Conservation (phyloP, 2,113 vertebrate genomes). For the Pyrgilauda ruficollis region DNA sequence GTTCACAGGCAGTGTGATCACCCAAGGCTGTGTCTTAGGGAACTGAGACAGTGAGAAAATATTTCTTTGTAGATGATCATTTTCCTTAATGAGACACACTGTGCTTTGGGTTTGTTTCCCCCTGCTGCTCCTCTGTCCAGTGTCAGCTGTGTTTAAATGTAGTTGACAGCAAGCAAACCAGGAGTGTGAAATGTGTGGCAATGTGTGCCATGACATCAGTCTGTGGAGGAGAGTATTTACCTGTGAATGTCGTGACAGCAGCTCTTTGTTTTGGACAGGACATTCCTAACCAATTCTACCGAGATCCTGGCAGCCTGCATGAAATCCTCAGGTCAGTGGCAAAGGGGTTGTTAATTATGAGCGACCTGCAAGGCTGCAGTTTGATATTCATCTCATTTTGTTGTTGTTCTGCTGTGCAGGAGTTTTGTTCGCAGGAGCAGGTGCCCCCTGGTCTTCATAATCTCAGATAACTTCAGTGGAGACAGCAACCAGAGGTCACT, state of each 20-base stretch:
- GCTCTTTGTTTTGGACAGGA: slow-evolving; percentile 77
- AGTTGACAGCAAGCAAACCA: not conserved
- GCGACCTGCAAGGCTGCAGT: not conserved
- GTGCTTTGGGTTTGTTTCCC: accelerated
- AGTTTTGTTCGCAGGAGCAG: slow-evolving; percentile 78
- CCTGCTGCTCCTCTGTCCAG: not conserved
- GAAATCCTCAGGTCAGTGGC: slow-evolving; percentile 86
- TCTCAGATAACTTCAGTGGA: slow-evolving; percentile 88
- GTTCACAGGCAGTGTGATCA: not conserved
- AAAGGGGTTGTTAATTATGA: not conserved
- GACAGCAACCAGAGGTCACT: slow-evolving; percentile 83
- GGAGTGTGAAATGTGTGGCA: not conserved
- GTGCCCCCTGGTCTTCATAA: slow-evolving; percentile 87
- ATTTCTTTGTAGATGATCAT: accelerated
- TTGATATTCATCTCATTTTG: not conserved
- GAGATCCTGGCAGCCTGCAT: slow-evolving; percentile 84
- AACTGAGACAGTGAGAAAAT: not conserved
- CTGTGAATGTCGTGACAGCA: not conserved
- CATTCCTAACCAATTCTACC: slow-evolving; percentile 94
- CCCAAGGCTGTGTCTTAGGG: not conserved
- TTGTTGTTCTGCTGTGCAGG: slow-evolving; percentile 69
- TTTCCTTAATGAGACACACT: not conserved
- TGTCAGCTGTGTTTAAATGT: not conserved
- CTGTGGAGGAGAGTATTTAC: not conserved
- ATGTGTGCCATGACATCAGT: accelerated